phyloP scores from a whole-genome alignment of 2,888 invertebrate species.

The Microdon myrmicae region DNA sequence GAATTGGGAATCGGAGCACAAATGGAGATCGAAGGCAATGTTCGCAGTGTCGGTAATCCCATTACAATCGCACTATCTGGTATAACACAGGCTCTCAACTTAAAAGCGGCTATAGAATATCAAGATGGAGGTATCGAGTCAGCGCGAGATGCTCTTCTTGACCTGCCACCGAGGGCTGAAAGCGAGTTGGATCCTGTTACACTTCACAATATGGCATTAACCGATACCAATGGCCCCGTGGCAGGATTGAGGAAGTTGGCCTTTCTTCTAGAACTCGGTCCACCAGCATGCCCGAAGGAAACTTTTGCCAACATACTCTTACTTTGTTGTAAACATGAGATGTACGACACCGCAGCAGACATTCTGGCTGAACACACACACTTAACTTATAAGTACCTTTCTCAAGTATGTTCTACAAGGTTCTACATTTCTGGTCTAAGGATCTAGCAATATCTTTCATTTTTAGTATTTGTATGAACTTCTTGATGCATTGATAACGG shows the following conservation, averaged over 20 bases:
- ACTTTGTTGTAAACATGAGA: conserved; percentile 96
- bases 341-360: conserved; percentile 97
- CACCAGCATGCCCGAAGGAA: conserved; percentile 88
- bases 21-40: conserved; percentile 75
- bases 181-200: conserved; percentile 98
- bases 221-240: conserved; percentile 91
- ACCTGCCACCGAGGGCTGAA: conserved; percentile 93
- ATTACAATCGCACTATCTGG: conserved; percentile 88
- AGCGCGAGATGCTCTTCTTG: conserved; percentile 85
- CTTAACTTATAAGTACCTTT: conserved; percentile 93
- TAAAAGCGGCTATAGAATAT: conserved; percentile 98
- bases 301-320: conserved; percentile 95
- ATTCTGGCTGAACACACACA: conserved; percentile 97
- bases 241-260: conserved; percentile 83
- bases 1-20: conserved; percentile 97
- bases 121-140: conserved; percentile 88
- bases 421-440: not conserved
- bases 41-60: conserved; percentile 84
- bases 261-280: conserved; percentile 93
- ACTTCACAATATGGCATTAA: conserved; percentile 94
- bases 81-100: conserved; percentile 96
- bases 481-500: conserved; percentile 94
- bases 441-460: conserved; percentile 16
- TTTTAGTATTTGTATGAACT: conserved; percentile 90
- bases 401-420: conserved; percentile 74